phyloP scores from a whole-genome alignment of 2,113 vertebrate species.

The Indicator maculatus region DNA sequence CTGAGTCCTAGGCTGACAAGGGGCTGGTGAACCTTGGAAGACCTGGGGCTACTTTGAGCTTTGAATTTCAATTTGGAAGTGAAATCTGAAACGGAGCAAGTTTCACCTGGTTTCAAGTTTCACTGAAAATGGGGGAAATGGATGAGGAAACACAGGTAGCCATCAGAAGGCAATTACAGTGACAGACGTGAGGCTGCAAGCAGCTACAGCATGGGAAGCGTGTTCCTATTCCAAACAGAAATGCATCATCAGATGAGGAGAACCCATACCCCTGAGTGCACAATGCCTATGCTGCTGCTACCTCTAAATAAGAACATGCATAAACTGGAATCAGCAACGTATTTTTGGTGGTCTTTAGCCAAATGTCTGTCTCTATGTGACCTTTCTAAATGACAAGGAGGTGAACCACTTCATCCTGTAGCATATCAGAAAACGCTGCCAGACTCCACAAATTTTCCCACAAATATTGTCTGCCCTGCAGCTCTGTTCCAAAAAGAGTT shows the following conservation, averaged over 20 bases:
- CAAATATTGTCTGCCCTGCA: conserved; percentile 59
- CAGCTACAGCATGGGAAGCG: accelerated
- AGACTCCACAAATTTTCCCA: conserved; percentile 35
- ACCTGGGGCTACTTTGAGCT: neutral
- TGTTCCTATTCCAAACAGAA: accelerated
- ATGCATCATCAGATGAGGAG: neutral
- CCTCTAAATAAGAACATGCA: accelerated
- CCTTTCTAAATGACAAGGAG: neutral
- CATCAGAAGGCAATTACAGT: neutral
- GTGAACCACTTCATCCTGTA: neutral
- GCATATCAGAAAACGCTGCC: neutral
- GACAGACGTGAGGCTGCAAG: accelerated
- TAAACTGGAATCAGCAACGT: neutral
- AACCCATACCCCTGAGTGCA: accelerated
- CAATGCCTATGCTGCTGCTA: neutral
- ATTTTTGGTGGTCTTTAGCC: neutral
- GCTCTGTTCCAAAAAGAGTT: neutral
- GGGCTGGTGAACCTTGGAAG: conserved; percentile 34
- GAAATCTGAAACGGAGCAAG: neutral
- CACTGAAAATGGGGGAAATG: neutral
- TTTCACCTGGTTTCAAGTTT: conserved; percentile 51
- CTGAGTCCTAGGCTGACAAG: neutral
- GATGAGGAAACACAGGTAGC: neutral
- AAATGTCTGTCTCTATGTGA: neutral
- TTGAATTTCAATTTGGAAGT: conserved; percentile 42